These are phyloP conservation scores for Drosophila gaucha DNA, from an alignment of 2,888 invertebrate species.

Conservation along the genomic window DNA sequence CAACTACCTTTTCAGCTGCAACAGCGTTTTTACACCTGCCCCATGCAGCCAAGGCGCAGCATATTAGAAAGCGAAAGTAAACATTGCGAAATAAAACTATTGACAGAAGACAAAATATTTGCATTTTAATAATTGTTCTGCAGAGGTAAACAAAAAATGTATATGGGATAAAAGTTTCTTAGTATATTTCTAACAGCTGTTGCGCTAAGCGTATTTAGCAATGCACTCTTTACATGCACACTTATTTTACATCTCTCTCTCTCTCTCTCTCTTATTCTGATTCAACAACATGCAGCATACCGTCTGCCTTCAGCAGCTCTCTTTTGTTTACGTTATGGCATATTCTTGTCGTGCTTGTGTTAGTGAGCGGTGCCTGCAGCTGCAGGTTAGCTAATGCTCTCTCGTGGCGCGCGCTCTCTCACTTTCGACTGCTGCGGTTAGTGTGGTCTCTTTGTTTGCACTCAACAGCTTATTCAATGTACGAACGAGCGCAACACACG, in stretches of 20 bases:
- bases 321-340: slow-evolving; percentile 7
- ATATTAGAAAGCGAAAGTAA: slow-evolving; percentile 29
- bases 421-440: background rate
- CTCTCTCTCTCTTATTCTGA: background rate
- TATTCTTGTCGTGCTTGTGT: background rate
- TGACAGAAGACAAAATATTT: background rate
- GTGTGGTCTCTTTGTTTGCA: background rate
- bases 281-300: background rate
- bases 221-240: background rate
- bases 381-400: background rate
- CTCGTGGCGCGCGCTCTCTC: background rate
- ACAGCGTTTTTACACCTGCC: slow-evolving; percentile 46
- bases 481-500: slow-evolving; percentile 1
- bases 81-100: slow-evolving; percentile 28
- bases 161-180: background rate
- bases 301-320: background rate
- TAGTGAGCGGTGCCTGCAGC: background rate
- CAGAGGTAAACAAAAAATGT: background rate
- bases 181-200: background rate
- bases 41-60: slow-evolving; percentile 51
- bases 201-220: background rate
- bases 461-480: background rate
- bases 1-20: slow-evolving; percentile 62
- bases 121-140: background rate
- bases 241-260: background rate